Percentiles rank a stretch among this genome's conserved stretches.
Conservation (phyloP, 2,113 vertebrate species). For the Acanthisitta chloris region DNA sequence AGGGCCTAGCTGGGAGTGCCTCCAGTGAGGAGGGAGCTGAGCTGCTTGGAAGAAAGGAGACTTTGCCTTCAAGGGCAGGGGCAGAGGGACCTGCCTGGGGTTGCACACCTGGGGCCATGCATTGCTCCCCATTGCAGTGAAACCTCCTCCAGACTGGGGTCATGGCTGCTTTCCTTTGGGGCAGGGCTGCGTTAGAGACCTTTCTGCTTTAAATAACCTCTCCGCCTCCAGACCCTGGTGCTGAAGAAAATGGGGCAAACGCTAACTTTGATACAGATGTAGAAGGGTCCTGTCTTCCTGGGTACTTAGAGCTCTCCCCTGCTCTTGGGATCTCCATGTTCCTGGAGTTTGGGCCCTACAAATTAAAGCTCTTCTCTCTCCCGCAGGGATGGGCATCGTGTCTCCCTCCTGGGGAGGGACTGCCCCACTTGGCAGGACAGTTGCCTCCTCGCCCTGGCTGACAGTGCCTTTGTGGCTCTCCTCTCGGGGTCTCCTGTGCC, state of each 20-base stretch:
- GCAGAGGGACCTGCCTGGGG: background rate
- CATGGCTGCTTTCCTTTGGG: background rate
- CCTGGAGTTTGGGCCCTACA: background rate
- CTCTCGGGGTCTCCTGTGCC: background rate
- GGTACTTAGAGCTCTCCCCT: background rate
- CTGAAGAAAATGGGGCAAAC: background rate
- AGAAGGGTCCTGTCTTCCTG: background rate
- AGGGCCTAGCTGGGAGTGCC: background rate
- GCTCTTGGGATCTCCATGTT: background rate
- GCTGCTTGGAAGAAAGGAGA: background rate
- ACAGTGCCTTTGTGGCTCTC: rapidly evolving
- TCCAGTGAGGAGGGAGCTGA: background rate
- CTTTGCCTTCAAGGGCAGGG: background rate
- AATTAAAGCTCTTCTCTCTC: background rate
- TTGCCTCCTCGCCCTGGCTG: background rate
- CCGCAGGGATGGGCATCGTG: too few relatives aligned
- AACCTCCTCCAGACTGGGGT: background rate
- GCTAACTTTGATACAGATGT: background rate
- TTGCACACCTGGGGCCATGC: rapidly evolving
- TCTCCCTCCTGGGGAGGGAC: too few relatives aligned
- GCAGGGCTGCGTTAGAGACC: background rate
- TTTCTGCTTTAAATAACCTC: background rate
- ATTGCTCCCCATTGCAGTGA: rapidly evolving
- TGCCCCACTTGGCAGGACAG: rapidly evolving
- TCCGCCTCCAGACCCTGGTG: background rate